Evolutionary conservation across 2,113 vertebrate genomes (phyloP).

Genomic region (Chascanopsetta lugubris): DNA sequence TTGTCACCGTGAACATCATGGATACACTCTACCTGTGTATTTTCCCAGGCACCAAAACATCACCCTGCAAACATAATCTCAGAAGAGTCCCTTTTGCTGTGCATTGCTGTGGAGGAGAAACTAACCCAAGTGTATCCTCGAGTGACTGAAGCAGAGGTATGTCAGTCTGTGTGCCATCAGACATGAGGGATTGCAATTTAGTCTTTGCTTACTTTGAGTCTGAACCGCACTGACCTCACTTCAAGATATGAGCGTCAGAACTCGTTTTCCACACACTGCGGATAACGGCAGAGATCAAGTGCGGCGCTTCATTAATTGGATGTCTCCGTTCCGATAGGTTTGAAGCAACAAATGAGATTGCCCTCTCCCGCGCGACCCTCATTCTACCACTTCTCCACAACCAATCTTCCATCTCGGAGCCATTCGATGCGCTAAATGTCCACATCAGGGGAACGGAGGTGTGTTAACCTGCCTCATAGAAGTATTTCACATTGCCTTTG

Average conservation of each 20-base stretch:
- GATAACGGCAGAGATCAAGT: not conserved
- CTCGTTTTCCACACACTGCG: not conserved
- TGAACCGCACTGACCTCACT: not conserved
- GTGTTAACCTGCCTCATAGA: conserved; percentile 18
- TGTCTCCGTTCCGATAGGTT: not conserved
- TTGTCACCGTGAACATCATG: not conserved
- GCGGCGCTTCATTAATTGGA: conserved; percentile 27
- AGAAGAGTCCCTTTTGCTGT: not conserved
- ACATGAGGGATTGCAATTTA: conserved; percentile 19
- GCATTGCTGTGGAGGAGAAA: not conserved
- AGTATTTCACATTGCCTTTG: conserved; percentile 6
- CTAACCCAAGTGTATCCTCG: no score
- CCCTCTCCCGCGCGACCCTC: conserved; percentile 25
- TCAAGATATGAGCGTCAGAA: no score
- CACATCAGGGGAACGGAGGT: conserved; percentile 30
- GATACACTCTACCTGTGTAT: not conserved
- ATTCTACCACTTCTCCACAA: conserved; percentile 19
- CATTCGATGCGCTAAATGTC: conserved; percentile 34
- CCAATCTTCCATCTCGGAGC: conserved; percentile 22
- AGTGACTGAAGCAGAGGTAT: no score
- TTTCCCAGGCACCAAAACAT: not conserved
- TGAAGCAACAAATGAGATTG: conserved; percentile 27
- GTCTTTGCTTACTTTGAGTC: conserved; percentile 17
- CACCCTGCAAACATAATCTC: not conserved
- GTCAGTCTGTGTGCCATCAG: not conserved